A percentile compares a stretch with the other conserved stretches of the same genome.
phyloP scores from a whole-genome alignment of 2,797 vertebrate species.

The Notolepis coatsorum region DNA sequence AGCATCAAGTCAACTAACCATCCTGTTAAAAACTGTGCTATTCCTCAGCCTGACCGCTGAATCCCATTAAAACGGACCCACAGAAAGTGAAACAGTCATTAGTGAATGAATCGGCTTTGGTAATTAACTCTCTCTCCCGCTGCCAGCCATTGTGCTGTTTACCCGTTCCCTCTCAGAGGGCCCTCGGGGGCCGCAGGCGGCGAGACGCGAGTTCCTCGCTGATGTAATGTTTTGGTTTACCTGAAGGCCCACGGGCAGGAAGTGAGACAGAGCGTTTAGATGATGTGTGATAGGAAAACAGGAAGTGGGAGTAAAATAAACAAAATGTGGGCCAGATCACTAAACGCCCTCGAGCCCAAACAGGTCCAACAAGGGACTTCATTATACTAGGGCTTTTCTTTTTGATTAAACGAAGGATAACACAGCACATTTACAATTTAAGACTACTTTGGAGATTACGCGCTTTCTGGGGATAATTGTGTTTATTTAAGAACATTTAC shows the following conservation, averaged over 20 bases:
- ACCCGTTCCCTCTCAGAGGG: conserved; percentile 50
- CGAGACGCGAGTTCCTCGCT: conserved; percentile 52
- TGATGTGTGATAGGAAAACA: conserved; percentile 76
- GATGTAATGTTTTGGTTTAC: conserved; percentile 77
- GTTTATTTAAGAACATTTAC: conserved; percentile 43
- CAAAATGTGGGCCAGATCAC: conserved; percentile 50
- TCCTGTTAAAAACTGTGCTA: conserved; percentile 50
- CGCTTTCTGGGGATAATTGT: conserved; percentile 28
- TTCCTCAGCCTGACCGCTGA: conserved; percentile 60
- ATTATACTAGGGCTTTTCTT: conserved; percentile 44
- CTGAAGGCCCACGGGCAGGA: conserved; percentile 72
- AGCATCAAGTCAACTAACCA: conserved; percentile 44
- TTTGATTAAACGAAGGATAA: conserved; percentile 64
- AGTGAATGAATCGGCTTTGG: conserved; percentile 64
- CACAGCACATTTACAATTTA: conserved; percentile 41
- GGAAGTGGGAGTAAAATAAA: conserved; percentile 73
- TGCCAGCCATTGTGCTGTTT: conserved; percentile 63
- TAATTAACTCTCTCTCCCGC: conserved; percentile 71
- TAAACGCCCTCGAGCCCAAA: conserved; percentile 52
- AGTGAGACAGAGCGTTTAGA: conserved; percentile 69
- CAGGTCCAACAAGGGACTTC: conserved; percentile 51
- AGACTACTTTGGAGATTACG: conserved; percentile 33
- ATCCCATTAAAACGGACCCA: conserved; percentile 67
- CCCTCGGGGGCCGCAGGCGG: conserved; percentile 49
- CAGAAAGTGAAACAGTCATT: conserved; percentile 72